A percentile compares a stretch with the other conserved stretches of the same genome.
Conservation (phyloP, 2,888 invertebrate genomes). For the Apodemia duryi region DNA sequence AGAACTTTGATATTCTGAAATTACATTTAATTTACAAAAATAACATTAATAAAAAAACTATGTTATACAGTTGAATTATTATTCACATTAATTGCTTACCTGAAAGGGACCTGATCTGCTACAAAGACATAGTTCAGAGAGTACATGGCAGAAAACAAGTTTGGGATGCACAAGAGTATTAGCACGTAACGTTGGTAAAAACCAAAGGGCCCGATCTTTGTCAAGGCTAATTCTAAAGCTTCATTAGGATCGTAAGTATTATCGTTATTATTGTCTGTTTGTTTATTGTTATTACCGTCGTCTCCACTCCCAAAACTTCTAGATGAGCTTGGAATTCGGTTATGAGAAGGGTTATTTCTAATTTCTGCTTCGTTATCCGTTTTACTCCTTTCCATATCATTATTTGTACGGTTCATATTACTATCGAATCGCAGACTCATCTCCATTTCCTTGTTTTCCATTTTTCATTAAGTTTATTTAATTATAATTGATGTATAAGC, state of each 20-base stretch:
- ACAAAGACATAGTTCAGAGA: constrained; percentile 79
- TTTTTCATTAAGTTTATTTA: too few species aligned
- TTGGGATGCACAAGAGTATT: constrained; percentile 64
- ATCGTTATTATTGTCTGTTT: background rate
- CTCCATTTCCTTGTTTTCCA: too few species aligned
- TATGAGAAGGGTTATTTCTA: background rate
- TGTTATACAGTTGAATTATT: too few species aligned
- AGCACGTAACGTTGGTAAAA: constrained; percentile 61
- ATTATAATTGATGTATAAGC: too few species aligned
- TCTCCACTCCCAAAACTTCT: background rate
- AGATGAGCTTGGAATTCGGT: background rate
- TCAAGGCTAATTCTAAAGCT: constrained; percentile 54
- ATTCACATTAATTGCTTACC: constrained; percentile 49
- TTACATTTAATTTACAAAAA: too few species aligned
- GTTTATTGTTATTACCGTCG: background rate
- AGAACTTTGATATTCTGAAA: too few species aligned
- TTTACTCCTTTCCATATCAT: background rate
- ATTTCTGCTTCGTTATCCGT: background rate
- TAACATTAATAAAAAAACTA: too few species aligned
- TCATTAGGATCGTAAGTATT: constrained; percentile 31
- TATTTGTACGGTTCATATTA: too few species aligned
- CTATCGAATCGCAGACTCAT: too few species aligned
- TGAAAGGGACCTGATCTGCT: constrained; percentile 74
- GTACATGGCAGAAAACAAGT: constrained; percentile 72
- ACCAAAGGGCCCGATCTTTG: constrained; percentile 63